These are phyloP conservation scores for Meda fulgida DNA, from an alignment of 2,797 vertebrate species.

Conservation along the genomic window DNA sequence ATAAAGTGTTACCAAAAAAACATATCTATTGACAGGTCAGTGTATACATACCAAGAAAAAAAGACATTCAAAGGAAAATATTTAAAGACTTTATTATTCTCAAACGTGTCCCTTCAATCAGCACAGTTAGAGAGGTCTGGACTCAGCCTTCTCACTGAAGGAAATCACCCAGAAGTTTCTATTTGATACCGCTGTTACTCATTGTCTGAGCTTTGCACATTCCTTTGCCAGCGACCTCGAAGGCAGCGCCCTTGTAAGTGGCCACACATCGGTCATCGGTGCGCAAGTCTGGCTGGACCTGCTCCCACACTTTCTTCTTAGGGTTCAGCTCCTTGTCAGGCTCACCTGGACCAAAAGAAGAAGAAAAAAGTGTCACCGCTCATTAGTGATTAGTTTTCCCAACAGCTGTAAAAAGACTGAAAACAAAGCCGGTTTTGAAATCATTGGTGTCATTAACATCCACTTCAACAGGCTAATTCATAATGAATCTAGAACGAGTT, in stretches of 20 bases:
- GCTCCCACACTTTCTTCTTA: constrained; percentile 99
- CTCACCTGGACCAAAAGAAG: constrained; percentile 79
- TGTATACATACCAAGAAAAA: not conserved
- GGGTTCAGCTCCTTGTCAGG: constrained; percentile 97
- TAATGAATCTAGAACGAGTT: not conserved
- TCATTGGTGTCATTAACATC: not conserved
- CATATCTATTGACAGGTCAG: not conserved
- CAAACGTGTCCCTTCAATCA: constrained; percentile 10
- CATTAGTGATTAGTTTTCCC: not conserved
- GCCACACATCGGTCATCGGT: constrained; percentile 89
- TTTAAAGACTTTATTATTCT: constrained; percentile 47
- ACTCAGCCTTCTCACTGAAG: not conserved
- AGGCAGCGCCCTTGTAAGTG: constrained; percentile 92
- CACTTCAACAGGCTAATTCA: not conserved
- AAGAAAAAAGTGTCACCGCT: not conserved
- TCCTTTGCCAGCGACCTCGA: constrained; percentile 92
- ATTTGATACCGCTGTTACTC: constrained; percentile 94
- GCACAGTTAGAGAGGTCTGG: constrained; percentile 1
- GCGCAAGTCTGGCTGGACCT: constrained; percentile 91
- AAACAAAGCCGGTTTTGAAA: constrained; percentile 8
- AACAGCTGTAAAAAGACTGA: constrained; percentile 5
- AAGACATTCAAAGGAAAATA: not conserved
- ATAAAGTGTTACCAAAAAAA: too few species aligned
- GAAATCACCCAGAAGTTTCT: constrained; percentile 52
- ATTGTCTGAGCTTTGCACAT: constrained; percentile 92